Percentiles rank a stretch among this genome's conserved stretches.
phyloP scores from a whole-genome alignment of 2,113 vertebrate species.

The Corvus cornix region DNA sequence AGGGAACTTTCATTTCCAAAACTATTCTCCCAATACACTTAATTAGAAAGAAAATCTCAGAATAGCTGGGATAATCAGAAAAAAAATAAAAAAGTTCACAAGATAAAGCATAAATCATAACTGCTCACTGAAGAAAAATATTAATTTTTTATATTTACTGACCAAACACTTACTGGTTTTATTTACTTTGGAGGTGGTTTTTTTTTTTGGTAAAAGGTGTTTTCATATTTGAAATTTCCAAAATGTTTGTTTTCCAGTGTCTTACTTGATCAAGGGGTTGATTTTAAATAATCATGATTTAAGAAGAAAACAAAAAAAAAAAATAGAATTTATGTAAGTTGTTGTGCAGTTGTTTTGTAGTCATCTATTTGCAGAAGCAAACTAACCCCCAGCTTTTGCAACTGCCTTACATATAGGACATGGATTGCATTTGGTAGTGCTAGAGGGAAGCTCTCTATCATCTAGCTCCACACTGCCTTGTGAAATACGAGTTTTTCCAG shows the following conservation, averaged over 20 bases:
- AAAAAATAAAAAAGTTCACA: neutral
- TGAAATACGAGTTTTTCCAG: neutral
- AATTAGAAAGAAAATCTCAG: neutral
- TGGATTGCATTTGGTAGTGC: neutral
- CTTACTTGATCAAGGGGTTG: neutral
- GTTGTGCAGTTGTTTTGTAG: neutral
- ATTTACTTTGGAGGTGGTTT: neutral
- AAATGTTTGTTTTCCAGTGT: neutral
- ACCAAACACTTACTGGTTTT: neutral
- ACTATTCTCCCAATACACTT: neutral
- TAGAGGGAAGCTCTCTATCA: neutral
- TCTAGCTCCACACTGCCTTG: neutral
- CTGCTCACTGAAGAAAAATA: neutral
- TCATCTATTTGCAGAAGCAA: neutral
- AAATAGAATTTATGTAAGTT: neutral
- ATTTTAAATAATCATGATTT: neutral
- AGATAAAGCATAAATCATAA: neutral
- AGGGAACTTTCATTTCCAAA: neutral
- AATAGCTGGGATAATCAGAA: neutral
- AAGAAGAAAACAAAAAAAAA: neutral
- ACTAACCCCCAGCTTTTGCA: neutral
- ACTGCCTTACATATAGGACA: neutral
- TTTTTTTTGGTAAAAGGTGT: neutral
- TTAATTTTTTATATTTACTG: neutral
- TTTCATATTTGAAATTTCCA: neutral